Evolutionary conservation across 1,140 invertebrate genomes (phyloP).

Genomic region (Phenacoccus solenopsis): DNA sequence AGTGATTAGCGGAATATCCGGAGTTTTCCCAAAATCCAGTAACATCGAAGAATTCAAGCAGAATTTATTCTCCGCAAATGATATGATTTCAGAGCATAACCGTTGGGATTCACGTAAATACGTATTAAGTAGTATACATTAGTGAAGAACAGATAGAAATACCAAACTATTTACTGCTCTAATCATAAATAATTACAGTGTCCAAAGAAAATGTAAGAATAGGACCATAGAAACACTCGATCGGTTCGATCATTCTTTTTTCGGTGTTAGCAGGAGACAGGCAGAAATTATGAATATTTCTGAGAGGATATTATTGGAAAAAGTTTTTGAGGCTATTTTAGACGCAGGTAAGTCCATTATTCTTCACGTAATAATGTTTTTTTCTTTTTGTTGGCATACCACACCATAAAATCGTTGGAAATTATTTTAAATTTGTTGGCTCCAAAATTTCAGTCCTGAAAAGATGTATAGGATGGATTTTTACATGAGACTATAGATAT

Average conservation of each 20-base stretch:
- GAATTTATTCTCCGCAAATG: constrained; percentile 40
- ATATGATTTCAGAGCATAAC: constrained; percentile 42
- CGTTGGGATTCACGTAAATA: constrained; percentile 21
- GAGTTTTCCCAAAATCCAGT: constrained; percentile 45
- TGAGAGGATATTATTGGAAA: constrained; percentile 21
- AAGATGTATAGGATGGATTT: too few relatives aligned
- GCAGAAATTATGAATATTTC: neutral
- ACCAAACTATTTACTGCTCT: too few relatives aligned
- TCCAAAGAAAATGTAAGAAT: too few relatives aligned
- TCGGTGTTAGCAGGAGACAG: neutral
- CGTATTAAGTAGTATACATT: too few relatives aligned
- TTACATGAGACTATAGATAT: too few relatives aligned
- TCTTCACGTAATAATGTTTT: too few relatives aligned
- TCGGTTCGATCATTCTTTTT: neutral
- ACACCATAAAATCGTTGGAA: too few relatives aligned
- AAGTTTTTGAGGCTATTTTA: constrained; percentile 21
- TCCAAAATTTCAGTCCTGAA: too few relatives aligned
- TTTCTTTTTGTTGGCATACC: too few relatives aligned
- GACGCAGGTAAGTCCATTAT: constrained; percentile 20
- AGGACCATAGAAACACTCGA: constrained; percentile 24
- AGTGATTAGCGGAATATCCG: constrained; percentile 48
- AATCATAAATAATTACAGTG: too few relatives aligned
- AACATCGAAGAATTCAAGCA: constrained; percentile 45
- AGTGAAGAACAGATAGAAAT: too few relatives aligned
- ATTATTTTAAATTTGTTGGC: too few relatives aligned